Evolutionary conservation across 2,888 invertebrate species (phyloP).

Genomic region (Mesorhabditis belari): DNA sequence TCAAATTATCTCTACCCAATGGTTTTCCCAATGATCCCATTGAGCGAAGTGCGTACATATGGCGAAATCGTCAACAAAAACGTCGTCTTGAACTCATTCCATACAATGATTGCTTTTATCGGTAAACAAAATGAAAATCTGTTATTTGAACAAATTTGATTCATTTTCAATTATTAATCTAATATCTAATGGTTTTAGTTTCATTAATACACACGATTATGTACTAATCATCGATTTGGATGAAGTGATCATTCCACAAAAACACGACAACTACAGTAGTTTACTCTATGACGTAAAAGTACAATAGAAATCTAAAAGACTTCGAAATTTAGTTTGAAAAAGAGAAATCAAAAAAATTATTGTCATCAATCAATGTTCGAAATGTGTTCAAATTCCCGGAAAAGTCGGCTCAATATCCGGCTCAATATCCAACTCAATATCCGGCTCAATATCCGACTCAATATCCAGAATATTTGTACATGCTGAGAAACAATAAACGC

Average conservation of each 20-base stretch:
- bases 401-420: slow-evolving; percentile 10
- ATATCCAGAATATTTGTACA: slow-evolving; percentile 16
- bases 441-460: too few species aligned
- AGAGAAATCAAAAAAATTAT: neutral
- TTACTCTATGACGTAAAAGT: slow-evolving; percentile 67
- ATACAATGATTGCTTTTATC: slow-evolving; percentile 90
- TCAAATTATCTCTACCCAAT: slow-evolving; percentile 70
- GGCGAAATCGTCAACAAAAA: slow-evolving; percentile 84
- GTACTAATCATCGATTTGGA: slow-evolving; percentile 80
- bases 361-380: slow-evolving; percentile 61
- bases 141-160: neutral
- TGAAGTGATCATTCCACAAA: slow-evolving; percentile 84
- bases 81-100: slow-evolving; percentile 88
- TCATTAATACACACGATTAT: slow-evolving; percentile 75
- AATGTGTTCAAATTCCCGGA: slow-evolving; percentile 76
- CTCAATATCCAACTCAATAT: too few species aligned
- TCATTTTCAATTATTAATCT: neutral
- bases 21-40: slow-evolving; percentile 78
- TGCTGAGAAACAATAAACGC: slow-evolving; percentile 55
- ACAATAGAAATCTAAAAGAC: neutral
- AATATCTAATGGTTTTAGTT: slow-evolving; percentile 61
- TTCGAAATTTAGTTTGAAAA: neutral
- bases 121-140: slow-evolving; percentile 60
- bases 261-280: slow-evolving; percentile 67
- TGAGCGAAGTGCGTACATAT: slow-evolving; percentile 64